phyloP scores from a whole-genome alignment of 2,113 vertebrate species.

The Choloepus hoffmanni region DNA sequence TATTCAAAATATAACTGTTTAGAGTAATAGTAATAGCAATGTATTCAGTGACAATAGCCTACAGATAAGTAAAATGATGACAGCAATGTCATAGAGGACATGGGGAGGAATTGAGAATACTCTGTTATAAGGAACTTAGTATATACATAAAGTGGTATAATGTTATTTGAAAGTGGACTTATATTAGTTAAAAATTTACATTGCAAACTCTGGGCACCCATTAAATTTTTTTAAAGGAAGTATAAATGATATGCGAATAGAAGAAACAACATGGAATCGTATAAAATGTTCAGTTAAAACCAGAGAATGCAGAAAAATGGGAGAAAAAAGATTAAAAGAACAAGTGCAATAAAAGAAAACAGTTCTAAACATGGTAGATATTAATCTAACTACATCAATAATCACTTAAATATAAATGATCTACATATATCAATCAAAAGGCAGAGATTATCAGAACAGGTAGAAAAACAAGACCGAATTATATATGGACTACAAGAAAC shows the following conservation, averaged over 20 bases:
- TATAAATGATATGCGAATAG: neutral
- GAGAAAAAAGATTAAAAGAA: neutral
- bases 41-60: neutral
- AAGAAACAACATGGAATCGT: neutral
- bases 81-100: neutral
- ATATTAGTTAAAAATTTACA: neutral
- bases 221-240: neutral
- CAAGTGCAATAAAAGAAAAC: neutral
- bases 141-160: neutral
- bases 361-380: neutral
- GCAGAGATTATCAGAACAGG: neutral
- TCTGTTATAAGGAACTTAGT: neutral
- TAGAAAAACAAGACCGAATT: neutral
- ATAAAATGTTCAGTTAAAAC: neutral
- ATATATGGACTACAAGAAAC: neutral
- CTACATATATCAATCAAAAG: neutral
- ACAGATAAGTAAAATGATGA: neutral
- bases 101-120: neutral
- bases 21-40: neutral
- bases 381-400: neutral
- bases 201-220: neutral
- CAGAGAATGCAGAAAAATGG: neutral
- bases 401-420: neutral
- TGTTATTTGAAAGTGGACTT: neutral
- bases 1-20: neutral